Conservation (phyloP, 2,888 invertebrate genomes). For the Tachina grossa region DNA sequence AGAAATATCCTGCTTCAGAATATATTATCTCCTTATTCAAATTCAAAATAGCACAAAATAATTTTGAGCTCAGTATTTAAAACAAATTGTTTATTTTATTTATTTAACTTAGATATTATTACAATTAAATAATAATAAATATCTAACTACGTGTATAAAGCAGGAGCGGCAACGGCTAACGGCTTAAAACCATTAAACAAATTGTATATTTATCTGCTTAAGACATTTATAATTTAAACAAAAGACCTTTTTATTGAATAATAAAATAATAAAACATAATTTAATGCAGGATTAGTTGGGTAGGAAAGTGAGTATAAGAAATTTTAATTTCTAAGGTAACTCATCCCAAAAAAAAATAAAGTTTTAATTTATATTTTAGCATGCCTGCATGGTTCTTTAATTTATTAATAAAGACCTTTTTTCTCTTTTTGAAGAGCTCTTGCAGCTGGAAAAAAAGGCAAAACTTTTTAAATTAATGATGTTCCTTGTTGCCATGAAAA, state of each 20-base stretch:
- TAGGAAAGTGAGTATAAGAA: not conserved
- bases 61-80: no score
- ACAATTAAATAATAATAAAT: no score
- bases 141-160: no score
- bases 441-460: not conserved
- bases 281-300: not conserved
- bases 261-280: not conserved
- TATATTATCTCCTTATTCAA: no score
- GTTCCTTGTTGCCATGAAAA: not conserved
- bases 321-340: not conserved
- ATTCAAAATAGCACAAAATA: no score
- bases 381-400: not conserved
- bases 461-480: constrained; percentile 5
- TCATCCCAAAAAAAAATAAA: not conserved
- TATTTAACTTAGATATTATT: no score
- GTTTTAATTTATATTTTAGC: not conserved
- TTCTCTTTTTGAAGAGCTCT: not conserved
- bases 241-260: not conserved
- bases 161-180: no score
- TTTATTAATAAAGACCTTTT: not conserved
- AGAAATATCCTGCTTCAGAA: no score
- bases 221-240: no score
- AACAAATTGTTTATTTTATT: no score
- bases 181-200: no score
- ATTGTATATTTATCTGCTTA: no score